phyloP scores from a whole-genome alignment of 2,888 invertebrate species.

The Drosophila cognata region DNA sequence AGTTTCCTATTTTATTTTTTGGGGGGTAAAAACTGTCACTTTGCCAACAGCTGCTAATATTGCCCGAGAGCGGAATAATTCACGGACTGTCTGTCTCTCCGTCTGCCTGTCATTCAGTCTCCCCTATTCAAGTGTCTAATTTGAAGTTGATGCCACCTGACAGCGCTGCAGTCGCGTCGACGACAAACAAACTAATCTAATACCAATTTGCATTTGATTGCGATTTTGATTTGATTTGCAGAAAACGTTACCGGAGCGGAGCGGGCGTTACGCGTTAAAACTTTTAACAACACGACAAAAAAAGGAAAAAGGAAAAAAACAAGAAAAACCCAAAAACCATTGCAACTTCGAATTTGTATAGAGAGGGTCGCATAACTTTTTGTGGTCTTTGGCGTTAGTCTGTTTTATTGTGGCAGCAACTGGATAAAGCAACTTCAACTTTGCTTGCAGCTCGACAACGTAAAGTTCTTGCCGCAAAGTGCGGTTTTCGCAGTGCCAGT shows the following conservation, averaged over 20 bases:
- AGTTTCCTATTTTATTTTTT: constrained; percentile 20
- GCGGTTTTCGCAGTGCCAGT: constrained; percentile 41
- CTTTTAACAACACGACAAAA: constrained; percentile 44
- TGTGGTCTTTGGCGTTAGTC: constrained; percentile 54
- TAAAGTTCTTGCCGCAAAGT: constrained; percentile 59
- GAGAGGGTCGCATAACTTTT: constrained; percentile 46
- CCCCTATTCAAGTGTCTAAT: constrained; percentile 47
- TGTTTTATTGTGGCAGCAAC: constrained; percentile 47
- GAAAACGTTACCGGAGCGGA: constrained; percentile 11
- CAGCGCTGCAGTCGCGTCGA: constrained; percentile 22
- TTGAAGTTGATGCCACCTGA: constrained; percentile 62
- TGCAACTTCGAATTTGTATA: constrained; percentile 42
- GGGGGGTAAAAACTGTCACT: constrained; percentile 57
- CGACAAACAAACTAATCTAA: constrained; percentile 78
- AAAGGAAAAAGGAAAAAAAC: constrained; percentile 7
- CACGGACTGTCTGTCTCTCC: constrained; percentile 13
- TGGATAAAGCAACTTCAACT: constrained; percentile 52
- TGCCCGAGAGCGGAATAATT: constrained; percentile 18
- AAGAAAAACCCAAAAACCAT: constrained; percentile 35
- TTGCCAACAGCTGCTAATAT: constrained; percentile 60
- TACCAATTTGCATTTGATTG: constrained; percentile 80
- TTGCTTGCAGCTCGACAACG: constrained; percentile 37
- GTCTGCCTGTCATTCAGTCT: constrained; percentile 3
- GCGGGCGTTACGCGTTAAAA: constrained; percentile 53
- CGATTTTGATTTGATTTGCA: constrained; percentile 73